Conservation (phyloP, 1,140 invertebrate species). For the Zeugodacus cucurbitae region DNA sequence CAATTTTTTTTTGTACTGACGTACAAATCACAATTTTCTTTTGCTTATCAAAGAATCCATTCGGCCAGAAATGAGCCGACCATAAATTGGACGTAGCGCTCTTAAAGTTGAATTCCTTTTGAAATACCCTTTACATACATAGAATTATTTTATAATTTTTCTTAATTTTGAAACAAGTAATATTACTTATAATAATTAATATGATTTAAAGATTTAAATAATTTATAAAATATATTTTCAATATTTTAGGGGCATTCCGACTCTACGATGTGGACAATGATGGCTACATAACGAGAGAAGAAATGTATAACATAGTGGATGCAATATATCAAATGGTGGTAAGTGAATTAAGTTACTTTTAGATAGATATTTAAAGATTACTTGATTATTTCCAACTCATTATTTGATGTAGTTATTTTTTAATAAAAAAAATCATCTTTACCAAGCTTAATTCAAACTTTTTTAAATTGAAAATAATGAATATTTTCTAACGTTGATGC, state of each 20-base stretch:
- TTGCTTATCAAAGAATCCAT: too few relatives aligned
- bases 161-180: too few relatives aligned
- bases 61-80: too few relatives aligned
- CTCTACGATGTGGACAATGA: conserved; percentile 98
- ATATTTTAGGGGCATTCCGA: conserved; percentile 87
- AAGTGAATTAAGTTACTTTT: conserved; percentile 67
- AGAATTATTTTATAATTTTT: too few relatives aligned
- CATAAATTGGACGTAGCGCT: too few relatives aligned
- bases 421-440: neutral
- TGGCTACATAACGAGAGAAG: conserved; percentile 95
- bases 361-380: neutral
- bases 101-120: too few relatives aligned
- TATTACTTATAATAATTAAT: too few relatives aligned
- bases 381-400: neutral
- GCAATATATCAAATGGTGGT: conserved; percentile 99
- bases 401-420: neutral
- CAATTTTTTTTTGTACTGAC: too few relatives aligned
- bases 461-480: neutral
- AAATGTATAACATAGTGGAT: conserved; percentile 99
- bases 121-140: too few relatives aligned
- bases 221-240: neutral
- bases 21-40: too few relatives aligned
- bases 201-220: too few relatives aligned
- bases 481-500: neutral
- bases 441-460: neutral